Conservation (phyloP, 2,888 invertebrate genomes). For the Trissoscelio sp. region DNA sequence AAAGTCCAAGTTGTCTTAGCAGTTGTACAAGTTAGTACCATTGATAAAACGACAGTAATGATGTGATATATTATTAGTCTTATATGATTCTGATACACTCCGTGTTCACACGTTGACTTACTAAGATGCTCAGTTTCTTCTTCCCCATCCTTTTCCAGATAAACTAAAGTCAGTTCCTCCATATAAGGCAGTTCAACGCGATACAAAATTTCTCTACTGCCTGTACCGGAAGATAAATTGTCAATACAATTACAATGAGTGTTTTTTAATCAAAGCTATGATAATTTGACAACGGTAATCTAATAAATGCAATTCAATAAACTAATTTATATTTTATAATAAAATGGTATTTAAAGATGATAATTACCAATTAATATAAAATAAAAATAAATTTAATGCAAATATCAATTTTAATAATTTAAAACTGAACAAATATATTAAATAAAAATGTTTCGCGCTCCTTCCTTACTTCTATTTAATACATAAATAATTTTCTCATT, state of each 20-base stretch:
- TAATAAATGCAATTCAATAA: neutral
- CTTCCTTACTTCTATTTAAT: too few relatives aligned
- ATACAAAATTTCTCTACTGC: constrained; percentile 93
- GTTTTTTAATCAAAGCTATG: constrained; percentile 32
- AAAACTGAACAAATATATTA: too few relatives aligned
- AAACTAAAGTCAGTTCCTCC: constrained; percentile 97
- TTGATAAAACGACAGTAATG: constrained; percentile 49
- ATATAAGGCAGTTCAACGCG: constrained; percentile 96
- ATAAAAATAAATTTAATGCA: too few relatives aligned
- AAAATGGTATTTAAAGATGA: too few relatives aligned
- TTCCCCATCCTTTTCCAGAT: constrained; percentile 93
- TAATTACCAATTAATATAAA: neutral
- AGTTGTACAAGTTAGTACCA: constrained; percentile 66
- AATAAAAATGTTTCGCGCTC: too few relatives aligned
- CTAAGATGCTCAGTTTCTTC: constrained; percentile 84
- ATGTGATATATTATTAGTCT: constrained; percentile 65
- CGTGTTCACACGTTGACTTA: constrained; percentile 78
- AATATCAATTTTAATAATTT: too few relatives aligned
- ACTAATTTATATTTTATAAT: too few relatives aligned
- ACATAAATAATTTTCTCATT: too few relatives aligned
- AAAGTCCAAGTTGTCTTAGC: constrained; percentile 44
- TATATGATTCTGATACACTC: constrained; percentile 62
- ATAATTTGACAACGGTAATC: constrained; percentile 21
- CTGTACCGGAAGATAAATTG: constrained; percentile 80
- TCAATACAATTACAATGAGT: constrained; percentile 70